Conservation (phyloP, 2,888 invertebrate species). For the Athrips mouffetella region DNA sequence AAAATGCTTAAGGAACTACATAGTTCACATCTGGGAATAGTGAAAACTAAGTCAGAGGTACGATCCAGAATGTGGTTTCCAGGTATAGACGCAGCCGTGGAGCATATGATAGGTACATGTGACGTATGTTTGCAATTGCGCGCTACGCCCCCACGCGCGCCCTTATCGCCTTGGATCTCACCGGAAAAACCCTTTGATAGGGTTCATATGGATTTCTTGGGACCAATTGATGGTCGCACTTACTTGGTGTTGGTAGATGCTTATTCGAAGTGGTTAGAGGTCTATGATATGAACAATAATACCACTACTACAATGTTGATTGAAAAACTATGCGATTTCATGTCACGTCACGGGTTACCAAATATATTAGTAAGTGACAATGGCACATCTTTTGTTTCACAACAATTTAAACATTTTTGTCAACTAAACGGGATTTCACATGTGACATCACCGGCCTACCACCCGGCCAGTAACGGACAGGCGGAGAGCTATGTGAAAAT, state of each 20-base stretch:
- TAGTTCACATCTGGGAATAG: slow-evolving; percentile 17
- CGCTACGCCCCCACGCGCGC: slow-evolving; percentile 16
- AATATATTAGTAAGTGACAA: slow-evolving; percentile 29
- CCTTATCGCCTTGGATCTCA: slow-evolving; percentile 12
- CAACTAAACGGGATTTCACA: slow-evolving; percentile 26
- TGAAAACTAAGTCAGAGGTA: slow-evolving; percentile 22
- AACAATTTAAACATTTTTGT: slow-evolving; percentile 27
- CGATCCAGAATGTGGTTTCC: slow-evolving; percentile 21
- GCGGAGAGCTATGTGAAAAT: slow-evolving; percentile 31
- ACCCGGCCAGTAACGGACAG: slow-evolving; percentile 30
- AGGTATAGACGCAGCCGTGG: slow-evolving; percentile 21
- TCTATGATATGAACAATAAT: slow-evolving; percentile 14
- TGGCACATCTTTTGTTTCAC: slow-evolving; percentile 25
- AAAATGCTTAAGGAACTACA: slow-evolving; percentile 14
- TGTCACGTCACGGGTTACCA: slow-evolving; percentile 28
- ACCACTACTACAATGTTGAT: slow-evolving; percentile 23
- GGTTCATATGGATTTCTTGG: slow-evolving; percentile 26
- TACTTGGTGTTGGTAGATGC: no score
- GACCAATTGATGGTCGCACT: slow-evolving; percentile 21
- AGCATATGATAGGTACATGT: slow-evolving; percentile 13
- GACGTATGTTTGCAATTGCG: slow-evolving; percentile 14
- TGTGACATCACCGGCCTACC: slow-evolving; percentile 27
- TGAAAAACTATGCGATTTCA: slow-evolving; percentile 26
- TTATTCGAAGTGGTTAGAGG: no score
- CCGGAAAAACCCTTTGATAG: slow-evolving; percentile 19